A percentile compares a stretch with the other conserved stretches of the same genome.
These are phyloP conservation scores for Nephotettix cincticeps DNA, from an alignment of 1,140 invertebrate genomes.

Conservation along the genomic window DNA sequence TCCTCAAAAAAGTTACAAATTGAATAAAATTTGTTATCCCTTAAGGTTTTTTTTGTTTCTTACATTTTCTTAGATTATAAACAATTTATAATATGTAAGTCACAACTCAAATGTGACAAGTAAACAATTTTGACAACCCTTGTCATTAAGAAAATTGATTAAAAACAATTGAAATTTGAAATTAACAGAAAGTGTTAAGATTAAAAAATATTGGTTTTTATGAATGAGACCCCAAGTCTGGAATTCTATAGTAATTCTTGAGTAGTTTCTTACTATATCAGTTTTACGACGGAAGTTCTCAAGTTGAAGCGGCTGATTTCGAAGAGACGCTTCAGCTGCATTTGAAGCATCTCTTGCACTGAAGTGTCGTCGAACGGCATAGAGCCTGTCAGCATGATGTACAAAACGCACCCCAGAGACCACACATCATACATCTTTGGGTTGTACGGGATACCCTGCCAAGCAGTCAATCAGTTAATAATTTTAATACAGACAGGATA, in stretches of 20 bases:
- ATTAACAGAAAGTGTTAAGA: no score
- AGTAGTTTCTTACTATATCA: neutral
- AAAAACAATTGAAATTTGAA: no score
- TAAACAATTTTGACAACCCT: no score
- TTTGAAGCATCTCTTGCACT: slow-evolving; percentile 72
- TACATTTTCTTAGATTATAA: no score
- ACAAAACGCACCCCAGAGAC: slow-evolving; percentile 80
- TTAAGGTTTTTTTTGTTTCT: no score
- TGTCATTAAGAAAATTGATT: no score
- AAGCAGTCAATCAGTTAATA: slow-evolving; percentile 19
- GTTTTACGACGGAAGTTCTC: neutral
- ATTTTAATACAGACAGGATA: no score
- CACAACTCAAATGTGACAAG: no score
- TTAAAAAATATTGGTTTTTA: neutral
- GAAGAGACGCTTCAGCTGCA: slow-evolving; percentile 59
- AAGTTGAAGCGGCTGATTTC: neutral
- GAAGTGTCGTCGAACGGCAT: slow-evolving; percentile 93
- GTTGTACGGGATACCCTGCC: slow-evolving; percentile 74
- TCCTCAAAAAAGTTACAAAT: no score
- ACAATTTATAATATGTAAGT: no score
- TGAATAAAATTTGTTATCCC: no score
- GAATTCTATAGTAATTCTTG: no score
- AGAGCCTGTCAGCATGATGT: slow-evolving; percentile 81
- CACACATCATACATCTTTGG: slow-evolving; percentile 80
- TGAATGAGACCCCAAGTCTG: neutral